Conservation (phyloP, 2,797 vertebrate genomes). For the Emys orbicularis region DNA sequence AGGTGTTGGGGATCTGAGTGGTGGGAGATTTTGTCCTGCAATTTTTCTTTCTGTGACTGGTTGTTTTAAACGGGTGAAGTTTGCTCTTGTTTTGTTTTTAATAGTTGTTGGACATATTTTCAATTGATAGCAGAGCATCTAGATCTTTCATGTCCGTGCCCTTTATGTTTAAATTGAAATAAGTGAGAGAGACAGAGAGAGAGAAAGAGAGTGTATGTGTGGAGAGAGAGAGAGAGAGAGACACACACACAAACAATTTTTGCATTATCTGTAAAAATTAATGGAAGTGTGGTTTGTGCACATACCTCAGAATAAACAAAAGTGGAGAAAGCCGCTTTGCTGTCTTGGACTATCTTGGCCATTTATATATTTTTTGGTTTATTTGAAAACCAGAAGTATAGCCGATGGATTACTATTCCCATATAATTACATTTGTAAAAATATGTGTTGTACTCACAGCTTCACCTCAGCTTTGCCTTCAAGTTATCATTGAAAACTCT, state of each 20-base stretch:
- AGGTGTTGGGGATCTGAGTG: fast-evolving
- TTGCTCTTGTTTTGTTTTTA: neutral
- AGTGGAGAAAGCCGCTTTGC: neutral
- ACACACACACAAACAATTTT: fast-evolving
- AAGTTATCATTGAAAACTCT: slow-evolving; percentile 7
- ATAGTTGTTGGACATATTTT: neutral
- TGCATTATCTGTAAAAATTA: neutral
- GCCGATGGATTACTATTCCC: neutral
- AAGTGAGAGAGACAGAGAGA: neutral
- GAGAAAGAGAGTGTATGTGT: neutral
- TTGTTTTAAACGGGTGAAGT: neutral
- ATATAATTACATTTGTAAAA: neutral
- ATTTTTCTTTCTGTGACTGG: neutral
- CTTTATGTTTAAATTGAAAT: neutral
- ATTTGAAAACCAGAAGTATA: neutral
- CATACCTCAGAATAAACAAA: neutral
- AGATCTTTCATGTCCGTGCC: neutral
- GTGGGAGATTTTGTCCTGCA: neutral
- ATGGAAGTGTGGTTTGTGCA: neutral
- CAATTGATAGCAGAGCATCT: neutral
- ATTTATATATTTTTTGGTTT: neutral
- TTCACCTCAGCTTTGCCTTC: slow-evolving; percentile 23
- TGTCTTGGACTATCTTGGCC: neutral
- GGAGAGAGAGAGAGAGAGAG: neutral
- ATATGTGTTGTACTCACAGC: neutral